A percentile compares a stretch with the other conserved stretches of the same genome.
These are phyloP conservation scores for Astreopora myriophthalma DNA, from an alignment of 64 coral and sea anemone genomes.

Conservation along the genomic window DNA sequence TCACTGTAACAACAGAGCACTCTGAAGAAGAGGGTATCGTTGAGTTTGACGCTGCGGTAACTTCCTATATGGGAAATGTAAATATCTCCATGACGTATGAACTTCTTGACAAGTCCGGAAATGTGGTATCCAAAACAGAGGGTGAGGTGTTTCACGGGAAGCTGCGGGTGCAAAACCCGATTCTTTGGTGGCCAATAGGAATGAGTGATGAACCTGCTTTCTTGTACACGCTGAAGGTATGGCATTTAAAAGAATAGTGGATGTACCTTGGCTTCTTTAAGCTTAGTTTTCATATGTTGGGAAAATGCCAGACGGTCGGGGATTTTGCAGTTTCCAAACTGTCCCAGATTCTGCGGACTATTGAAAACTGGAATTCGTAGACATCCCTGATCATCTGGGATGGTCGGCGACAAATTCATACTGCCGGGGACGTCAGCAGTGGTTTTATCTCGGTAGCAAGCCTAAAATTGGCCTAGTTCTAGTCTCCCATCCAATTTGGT, in stretches of 20 bases:
- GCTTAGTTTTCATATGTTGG: too few species aligned
- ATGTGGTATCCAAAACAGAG: constrained; percentile 23
- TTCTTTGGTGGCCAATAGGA: constrained; percentile 95
- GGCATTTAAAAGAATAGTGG: neutral
- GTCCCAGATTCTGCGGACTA: too few species aligned
- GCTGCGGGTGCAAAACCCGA: constrained; percentile 57
- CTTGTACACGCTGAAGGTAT: constrained; percentile 89
- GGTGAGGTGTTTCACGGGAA: constrained; percentile 66
- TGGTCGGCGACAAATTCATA: too few species aligned
- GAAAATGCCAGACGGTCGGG: too few species aligned
- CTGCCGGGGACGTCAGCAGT: too few species aligned
- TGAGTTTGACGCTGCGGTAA: constrained; percentile 41
- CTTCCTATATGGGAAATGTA: neutral
- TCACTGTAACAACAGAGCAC: constrained; percentile 76
- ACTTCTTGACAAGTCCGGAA: constrained; percentile 67
- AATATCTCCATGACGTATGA: constrained; percentile 79
- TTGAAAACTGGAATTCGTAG: too few species aligned
- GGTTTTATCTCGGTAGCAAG: too few species aligned
- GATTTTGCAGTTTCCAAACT: too few species aligned
- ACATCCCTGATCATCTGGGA: too few species aligned
- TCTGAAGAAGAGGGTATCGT: constrained; percentile 41
- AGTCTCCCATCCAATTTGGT: too few species aligned
- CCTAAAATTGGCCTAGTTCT: too few species aligned
- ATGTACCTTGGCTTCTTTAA: neutral
- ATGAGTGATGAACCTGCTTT: constrained; percentile 94